These are phyloP conservation scores for Bombyx mandarina DNA, from an alignment of 1,140 invertebrate genomes.

Conservation along the genomic window DNA sequence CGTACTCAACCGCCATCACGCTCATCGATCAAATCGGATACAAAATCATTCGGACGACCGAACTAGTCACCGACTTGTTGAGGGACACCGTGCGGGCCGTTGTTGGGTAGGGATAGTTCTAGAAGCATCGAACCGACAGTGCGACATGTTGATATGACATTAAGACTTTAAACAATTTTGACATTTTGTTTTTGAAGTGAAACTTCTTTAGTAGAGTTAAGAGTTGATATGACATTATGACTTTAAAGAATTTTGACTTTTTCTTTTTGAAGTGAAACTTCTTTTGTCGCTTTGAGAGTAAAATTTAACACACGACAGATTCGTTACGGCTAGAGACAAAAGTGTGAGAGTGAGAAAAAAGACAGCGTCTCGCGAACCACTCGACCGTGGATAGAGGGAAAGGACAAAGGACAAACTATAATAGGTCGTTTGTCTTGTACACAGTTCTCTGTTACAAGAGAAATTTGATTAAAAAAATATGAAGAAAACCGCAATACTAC, in stretches of 20 bases:
- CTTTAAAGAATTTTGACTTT: background rate
- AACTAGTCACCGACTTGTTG: slow-evolving; percentile 60
- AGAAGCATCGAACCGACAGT: background rate
- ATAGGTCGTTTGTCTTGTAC: no score
- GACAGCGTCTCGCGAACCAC: no score
- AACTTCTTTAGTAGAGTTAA: no score
- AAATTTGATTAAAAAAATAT: no score
- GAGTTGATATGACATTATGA: background rate
- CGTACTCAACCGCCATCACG: slow-evolving; percentile 58
- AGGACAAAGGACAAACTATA: no score
- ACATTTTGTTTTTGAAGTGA: background rate
- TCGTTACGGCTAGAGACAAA: no score
- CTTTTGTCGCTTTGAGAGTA: no score
- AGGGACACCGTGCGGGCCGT: slow-evolving; percentile 65
- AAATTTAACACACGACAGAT: no score
- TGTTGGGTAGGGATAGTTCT: slow-evolving; percentile 35
- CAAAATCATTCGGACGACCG: slow-evolving; percentile 67
- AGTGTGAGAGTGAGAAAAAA: no score
- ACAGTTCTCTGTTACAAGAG: no score
- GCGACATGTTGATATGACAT: background rate
- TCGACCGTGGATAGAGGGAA: no score
- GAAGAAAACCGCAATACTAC: no score
- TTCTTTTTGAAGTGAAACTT: background rate
- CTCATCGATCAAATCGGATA: slow-evolving; percentile 65
- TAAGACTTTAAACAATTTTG: background rate